Conservation (phyloP, 2,113 vertebrate species). For the Cardinalis cardinalis region DNA sequence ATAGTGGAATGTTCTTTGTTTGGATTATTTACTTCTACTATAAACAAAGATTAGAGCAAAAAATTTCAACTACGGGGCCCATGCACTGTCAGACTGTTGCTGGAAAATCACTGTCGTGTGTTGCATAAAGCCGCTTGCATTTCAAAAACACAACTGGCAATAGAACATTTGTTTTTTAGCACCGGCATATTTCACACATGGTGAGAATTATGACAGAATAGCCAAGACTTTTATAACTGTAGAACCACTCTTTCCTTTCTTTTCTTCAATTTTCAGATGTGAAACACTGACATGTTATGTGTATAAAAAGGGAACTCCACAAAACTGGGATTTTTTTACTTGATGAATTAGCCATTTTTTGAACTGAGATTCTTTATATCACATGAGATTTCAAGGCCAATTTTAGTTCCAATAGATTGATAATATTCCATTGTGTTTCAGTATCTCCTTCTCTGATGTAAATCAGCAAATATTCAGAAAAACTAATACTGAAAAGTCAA, state of each 20-base stretch:
- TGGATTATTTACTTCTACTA: constrained; percentile 83
- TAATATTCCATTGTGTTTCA: background rate
- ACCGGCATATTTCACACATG: background rate
- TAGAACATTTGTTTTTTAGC: background rate
- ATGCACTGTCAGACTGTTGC: constrained; percentile 70
- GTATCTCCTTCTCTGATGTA: background rate
- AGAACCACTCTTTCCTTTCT: background rate
- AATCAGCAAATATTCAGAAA: background rate
- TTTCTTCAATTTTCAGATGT: background rate
- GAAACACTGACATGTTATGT: background rate
- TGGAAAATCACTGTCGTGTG: constrained; percentile 72
- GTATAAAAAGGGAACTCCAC: background rate
- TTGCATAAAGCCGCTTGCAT: constrained; percentile 27
- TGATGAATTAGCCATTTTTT: background rate
- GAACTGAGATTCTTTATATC: background rate
- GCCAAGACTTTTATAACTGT: background rate
- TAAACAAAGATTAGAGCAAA: constrained; percentile 91
- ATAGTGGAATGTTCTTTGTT: constrained; percentile 76
- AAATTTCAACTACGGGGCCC: constrained; percentile 72
- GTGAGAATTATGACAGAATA: background rate
- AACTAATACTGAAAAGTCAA: background rate
- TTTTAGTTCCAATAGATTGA: background rate
- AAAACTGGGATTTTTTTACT: background rate
- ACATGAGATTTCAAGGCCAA: background rate
- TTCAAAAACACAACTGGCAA: background rate